phyloP scores from a whole-genome alignment of 1,140 invertebrate genomes.

The Elysia chlorotica region DNA sequence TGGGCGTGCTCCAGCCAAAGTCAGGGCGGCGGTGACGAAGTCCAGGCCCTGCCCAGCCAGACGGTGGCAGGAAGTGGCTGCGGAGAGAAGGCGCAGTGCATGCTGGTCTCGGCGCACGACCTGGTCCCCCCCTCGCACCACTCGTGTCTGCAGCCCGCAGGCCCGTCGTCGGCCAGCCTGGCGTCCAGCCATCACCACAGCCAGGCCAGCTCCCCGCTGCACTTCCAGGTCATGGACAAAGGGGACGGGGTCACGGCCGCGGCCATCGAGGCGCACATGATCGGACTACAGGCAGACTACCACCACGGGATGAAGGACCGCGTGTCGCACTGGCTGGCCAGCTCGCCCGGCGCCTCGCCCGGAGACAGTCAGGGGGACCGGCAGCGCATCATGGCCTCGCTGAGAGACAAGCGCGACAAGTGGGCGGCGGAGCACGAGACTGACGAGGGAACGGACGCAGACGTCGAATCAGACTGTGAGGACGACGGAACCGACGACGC shows the following conservation, averaged over 20 bases:
- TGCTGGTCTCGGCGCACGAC: slow-evolving; percentile 41
- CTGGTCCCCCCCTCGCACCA: slow-evolving; percentile 40
- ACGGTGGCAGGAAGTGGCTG: slow-evolving; percentile 1
- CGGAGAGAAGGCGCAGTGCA: slow-evolving; percentile 38
- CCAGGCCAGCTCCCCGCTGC: slow-evolving; percentile 43
- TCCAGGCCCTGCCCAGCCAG: slow-evolving; percentile 27
- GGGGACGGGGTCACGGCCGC: slow-evolving; percentile 8
- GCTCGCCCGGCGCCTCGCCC: neutral
- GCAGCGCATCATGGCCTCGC: slow-evolving; percentile 9
- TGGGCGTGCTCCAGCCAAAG: slow-evolving; percentile 13
- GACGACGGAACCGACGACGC: no score
- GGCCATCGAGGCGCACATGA: slow-evolving; percentile 35
- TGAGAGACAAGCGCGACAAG: slow-evolving; percentile 1
- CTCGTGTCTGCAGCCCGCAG: slow-evolving; percentile 36
- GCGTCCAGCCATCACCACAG: no score
- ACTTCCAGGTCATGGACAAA: slow-evolving; percentile 43
- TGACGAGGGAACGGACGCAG: slow-evolving; percentile 15
- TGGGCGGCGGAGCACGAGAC: neutral
- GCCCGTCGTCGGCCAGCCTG: slow-evolving; percentile 18
- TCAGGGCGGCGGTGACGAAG: slow-evolving; percentile 24
- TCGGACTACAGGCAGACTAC: slow-evolving; percentile 43
- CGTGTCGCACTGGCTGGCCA: slow-evolving; percentile 46
- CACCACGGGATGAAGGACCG: slow-evolving; percentile 39
- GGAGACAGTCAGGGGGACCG: neutral
- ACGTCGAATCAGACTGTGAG: slow-evolving; percentile 17